These are phyloP conservation scores for Parapristionchus giblindavisi DNA, from an alignment of 2,888 invertebrate genomes.

Conservation along the genomic window DNA sequence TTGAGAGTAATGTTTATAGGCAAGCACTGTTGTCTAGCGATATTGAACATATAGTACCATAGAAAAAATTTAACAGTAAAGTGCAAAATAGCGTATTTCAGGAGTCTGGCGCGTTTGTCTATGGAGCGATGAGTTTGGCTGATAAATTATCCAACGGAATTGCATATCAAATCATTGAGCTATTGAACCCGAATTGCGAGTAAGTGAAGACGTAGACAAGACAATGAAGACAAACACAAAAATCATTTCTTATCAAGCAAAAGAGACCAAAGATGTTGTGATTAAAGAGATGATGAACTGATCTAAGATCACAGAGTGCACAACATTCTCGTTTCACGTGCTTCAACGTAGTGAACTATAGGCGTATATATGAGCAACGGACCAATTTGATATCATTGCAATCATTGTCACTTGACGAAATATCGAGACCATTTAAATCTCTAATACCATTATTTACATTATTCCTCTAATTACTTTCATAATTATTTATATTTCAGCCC, in stretches of 20 bases:
- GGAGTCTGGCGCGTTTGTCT: constrained; percentile 88
- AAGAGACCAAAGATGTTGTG: no score
- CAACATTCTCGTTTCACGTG: no score
- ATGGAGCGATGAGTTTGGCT: constrained; percentile 89
- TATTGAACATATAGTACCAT: background rate
- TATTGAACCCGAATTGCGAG: constrained; percentile 76
- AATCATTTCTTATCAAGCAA: no score
- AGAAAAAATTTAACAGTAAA: background rate
- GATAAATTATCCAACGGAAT: constrained; percentile 90
- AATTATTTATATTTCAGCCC: constrained; percentile 45
- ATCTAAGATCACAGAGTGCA: no score
- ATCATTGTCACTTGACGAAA: background rate
- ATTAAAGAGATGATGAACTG: no score
- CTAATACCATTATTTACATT: background rate
- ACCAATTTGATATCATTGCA: background rate
- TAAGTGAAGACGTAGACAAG: no score
- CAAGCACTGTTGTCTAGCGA: background rate
- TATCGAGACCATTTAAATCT: background rate
- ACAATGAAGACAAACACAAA: no score
- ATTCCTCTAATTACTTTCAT: background rate
- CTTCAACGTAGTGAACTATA: no score
- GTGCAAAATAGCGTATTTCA: constrained; percentile 50
- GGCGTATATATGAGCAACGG: no score
- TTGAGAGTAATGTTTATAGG: background rate
- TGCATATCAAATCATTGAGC: constrained; percentile 85